Percentiles rank a stretch among this genome's conserved stretches.
These are phyloP conservation scores for Penaeus vannamei DNA, from an alignment of 1,140 invertebrate genomes.

Conservation along the genomic window DNA sequence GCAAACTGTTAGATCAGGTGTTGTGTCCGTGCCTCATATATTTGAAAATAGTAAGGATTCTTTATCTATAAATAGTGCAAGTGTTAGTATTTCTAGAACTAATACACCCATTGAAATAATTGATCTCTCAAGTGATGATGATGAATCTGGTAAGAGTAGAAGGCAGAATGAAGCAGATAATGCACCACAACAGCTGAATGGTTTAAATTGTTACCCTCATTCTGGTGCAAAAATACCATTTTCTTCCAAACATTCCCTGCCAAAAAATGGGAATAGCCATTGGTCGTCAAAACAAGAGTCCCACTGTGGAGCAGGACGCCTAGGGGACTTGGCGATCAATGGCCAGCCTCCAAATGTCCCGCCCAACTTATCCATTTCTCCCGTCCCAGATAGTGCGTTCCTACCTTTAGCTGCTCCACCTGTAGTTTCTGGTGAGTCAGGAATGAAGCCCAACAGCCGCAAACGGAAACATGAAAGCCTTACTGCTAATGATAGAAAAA, in stretches of 20 bases:
- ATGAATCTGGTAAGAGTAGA: slow-evolving; percentile 34
- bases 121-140: slow-evolving; percentile 63
- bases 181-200: slow-evolving; percentile 54
- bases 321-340: slow-evolving; percentile 65
- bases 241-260: slow-evolving; percentile 50
- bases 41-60: not conserved
- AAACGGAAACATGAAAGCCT: slow-evolving; percentile 25
- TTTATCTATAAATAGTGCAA: not conserved
- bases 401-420: slow-evolving; percentile 8
- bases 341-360: slow-evolving; percentile 57
- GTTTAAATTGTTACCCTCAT: slow-evolving; percentile 52
- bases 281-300: slow-evolving; percentile 62
- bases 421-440: not conserved
- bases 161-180: slow-evolving; percentile 49
- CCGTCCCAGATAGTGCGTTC: slow-evolving; percentile 41
- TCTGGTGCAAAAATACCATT: slow-evolving; percentile 55
- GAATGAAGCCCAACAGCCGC: slow-evolving; percentile 24
- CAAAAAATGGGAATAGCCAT: slow-evolving; percentile 67
- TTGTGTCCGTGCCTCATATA: not conserved
- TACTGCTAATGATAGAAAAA: not conserved
- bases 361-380: slow-evolving; percentile 37
- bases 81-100: not conserved
- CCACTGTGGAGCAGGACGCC: slow-evolving; percentile 55
- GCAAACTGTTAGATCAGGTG: not conserved
- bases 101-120: slow-evolving; percentile 58